Evolutionary conservation across 2,888 invertebrate species (phyloP), one percentile per base, ranked within the genome.

Genomic region (Caenorhabditis macrosperma): DNA sequence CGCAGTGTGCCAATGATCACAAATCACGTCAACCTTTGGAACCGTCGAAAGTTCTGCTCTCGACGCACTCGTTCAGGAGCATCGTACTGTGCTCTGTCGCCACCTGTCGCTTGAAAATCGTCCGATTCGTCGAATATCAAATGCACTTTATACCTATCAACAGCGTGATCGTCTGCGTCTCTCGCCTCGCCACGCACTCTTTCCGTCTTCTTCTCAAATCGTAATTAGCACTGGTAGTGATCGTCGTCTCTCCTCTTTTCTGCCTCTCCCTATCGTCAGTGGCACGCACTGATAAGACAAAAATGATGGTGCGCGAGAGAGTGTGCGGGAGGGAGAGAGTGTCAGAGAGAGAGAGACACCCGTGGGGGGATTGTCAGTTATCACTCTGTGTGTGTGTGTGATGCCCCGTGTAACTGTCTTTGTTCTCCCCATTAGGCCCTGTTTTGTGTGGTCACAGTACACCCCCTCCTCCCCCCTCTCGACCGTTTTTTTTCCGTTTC

Each of bases 161-260:
- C 33, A 33, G 6, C 15, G 9, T 20, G 17, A 20, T 20, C 20
- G 5, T 46, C 46, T 46, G 20, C 22, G 5, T 20, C 46, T 46
- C 46, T 46, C 20, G 7, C 17, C 10, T 4, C 10, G 20, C 10
- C 46, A 2, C 33, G 5, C 33, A 7, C 33, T 33, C 33, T 33
- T 10, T 33, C 4, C 20, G 3, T 46, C 46, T 6, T 17, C 20
- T 2, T 46, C 46, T 46, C 46, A 5, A 22, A 12, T 59, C 59
- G 59, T 41, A 59, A 59, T 59, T 59, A 59, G 59, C 59, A 41
- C 26, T 38, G 22, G 17, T 38, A 20, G 20, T 57, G 38, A 15
- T 22, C 35, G 38, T 17, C 20, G 35, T 38, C 55, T 38, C 24
- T 30, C n/a, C 12, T 17, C 33, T 20, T 35, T 24, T 17, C 33